Base-by-base conservation (phyloP, 2,888 invertebrate species). In the Bruchidius siliquastri region DNA sequence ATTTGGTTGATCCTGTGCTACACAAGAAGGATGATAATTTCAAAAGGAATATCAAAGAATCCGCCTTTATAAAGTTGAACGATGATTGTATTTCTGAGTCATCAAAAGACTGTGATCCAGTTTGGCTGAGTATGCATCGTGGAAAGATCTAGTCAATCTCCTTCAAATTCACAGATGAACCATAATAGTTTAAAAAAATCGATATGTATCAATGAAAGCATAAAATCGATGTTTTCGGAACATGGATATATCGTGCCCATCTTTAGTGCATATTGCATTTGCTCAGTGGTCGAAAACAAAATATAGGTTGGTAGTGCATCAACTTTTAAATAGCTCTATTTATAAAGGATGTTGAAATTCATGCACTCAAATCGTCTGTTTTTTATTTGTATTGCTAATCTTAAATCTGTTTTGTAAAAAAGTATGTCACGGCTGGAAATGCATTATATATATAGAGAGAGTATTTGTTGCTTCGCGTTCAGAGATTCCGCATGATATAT, bases 391-490 rank as follows among this genome's bases (percentile, higher is more conserved):
- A 74, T 75, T 76, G 75, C 75, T 77, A 79, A 79, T 80, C 78
- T 77, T 72, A 74, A 80, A 79, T 78, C 77, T 80, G 78, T 80
- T 80, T 79, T 79, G 76, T 76, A 77, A 79, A 79, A 80, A 81
- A 78, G 76, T 81, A 77, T 79, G 81, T 81, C 81, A 81, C 76
- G 77, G 76, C 76, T 77, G 77, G 76, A 72, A 73, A 76, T 76
- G 77, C 73, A 72, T 76, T 76, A 13, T 49, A 49, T 13, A 49
- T 76, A 13, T 49, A 49, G 1, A 49, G 6, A 13, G 49, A 26
- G 26, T 78, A 76, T 80, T 80, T 78, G 77, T 80, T 80, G 75
- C 78, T 79, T 79, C 75, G 74, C 79, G 79, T 79, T 79, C 78
- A 78, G 79, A 80, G 20, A 22, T 49, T 49, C 49, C 13, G 49